Percentiles rank a stretch among this genome's conserved stretches.
These are phyloP conservation scores for Strigamia transsilvanica DNA, from an alignment of 2,888 invertebrate species.

Conservation along the genomic window DNA sequence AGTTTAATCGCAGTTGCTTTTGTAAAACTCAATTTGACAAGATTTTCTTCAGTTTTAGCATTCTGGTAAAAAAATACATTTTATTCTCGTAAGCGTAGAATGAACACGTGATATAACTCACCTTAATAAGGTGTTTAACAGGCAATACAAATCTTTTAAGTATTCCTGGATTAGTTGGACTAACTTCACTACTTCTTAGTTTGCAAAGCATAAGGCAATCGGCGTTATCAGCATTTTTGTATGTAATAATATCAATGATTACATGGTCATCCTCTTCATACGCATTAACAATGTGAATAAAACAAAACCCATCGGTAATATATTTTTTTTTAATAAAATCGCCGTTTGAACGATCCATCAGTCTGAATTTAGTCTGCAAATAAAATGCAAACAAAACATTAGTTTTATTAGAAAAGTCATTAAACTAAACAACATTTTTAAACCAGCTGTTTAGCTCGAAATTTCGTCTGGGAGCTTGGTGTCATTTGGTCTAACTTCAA, in stretches of 20 bases:
- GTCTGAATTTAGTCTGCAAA: constrained; percentile 63
- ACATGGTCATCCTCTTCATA: constrained; percentile 66
- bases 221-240: constrained; percentile 63
- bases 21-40: constrained; percentile 62
- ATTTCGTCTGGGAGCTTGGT: no score
- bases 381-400: background rate
- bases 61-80: background rate
- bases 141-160: constrained; percentile 56
- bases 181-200: constrained; percentile 58
- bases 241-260: constrained; percentile 63
- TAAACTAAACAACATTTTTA: background rate
- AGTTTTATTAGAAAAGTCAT: background rate
- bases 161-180: constrained; percentile 42
- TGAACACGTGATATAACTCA: constrained; percentile 55
- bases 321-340: constrained; percentile 62
- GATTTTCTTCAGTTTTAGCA: constrained; percentile 60
- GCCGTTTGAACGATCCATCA: constrained; percentile 64
- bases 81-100: no score
- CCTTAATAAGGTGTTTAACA: constrained; percentile 55
- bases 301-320: constrained; percentile 65
- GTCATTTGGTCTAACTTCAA: no score
- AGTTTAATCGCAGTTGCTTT: constrained; percentile 63
- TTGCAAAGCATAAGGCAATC: constrained; percentile 62
- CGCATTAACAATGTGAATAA: constrained; percentile 68
- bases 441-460: no score